Evolutionary conservation across 2,113 vertebrate species (phyloP), one percentile per base, ranked within the genome.

Genomic region (Taurulus bubalis): DNA sequence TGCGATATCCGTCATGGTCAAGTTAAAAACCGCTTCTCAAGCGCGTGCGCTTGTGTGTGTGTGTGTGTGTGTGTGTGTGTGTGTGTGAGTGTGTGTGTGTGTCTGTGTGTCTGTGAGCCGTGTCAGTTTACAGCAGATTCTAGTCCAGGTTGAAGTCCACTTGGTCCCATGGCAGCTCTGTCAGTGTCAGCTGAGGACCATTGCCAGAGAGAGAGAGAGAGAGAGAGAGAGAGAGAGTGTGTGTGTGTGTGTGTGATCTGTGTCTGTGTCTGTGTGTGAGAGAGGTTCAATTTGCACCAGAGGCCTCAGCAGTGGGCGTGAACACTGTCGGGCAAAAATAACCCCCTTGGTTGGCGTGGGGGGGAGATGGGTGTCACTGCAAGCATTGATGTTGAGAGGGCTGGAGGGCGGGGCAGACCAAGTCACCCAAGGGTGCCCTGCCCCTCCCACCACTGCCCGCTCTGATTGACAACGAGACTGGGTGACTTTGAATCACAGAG

Each of bases 1-100:
- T 20, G 73, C 84, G 66, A 69, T 32, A 75, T 92, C 92, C 75
- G 87, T 92, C 93, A 93, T 93, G 85, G 66, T 93, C 71, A 83
- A 67, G 32, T 66, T 58, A 68, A 82, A 62, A 71, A n/a, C n/a
- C n/a, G n/a, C n/a, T n/a, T n/a, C n/a, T n/a, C n/a, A n/a, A n/a
- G n/a, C n/a, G 4, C 42, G 36, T 55, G 36, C 66, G 40, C 36
- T 63, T 63, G 58, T 59, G 81, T 80, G 73, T 73, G 73, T 77
- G 30, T 32, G 30, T 49, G 32, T 47, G 36, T 72, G 82, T 86
- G 71, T 68, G 34, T 53, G 60, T 45, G 28, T 53, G 30, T 34
- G 60, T 12, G 24, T 55, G 26, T 69, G 12, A 32, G 42, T 26
- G 70, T 42, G 28, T 60, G 28, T 32, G 42, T 68, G 55, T 69